Percentiles rank a stretch among this genome's conserved stretches.
phyloP scores from a whole-genome alignment of 2,113 vertebrate species.

The Sturnira hondurensis region DNA sequence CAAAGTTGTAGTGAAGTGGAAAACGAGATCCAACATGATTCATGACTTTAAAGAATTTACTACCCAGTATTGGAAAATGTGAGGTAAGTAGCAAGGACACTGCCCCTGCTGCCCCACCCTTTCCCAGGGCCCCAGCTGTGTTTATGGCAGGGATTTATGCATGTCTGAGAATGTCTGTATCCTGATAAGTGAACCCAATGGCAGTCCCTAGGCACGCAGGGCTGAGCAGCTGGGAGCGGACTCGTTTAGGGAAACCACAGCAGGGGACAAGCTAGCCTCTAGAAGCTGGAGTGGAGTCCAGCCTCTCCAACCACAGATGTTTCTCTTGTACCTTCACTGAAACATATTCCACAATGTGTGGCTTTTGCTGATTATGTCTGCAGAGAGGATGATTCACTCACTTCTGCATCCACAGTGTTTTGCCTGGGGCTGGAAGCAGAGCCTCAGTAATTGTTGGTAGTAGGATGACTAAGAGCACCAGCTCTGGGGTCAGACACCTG shows the following conservation, averaged over 20 bases:
- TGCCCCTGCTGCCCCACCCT: fast-evolving
- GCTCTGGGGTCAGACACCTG: neutral
- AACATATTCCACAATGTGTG: neutral
- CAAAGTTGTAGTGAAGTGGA: neutral
- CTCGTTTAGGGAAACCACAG: neutral
- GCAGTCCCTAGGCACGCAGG: neutral
- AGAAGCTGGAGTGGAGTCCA: neutral
- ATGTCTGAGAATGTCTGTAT: neutral
- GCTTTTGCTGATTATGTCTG: neutral
- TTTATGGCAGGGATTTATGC: neutral
- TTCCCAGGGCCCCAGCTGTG: neutral
- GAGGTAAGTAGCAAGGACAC: neutral
- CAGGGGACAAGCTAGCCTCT: neutral
- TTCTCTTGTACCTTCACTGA: neutral
- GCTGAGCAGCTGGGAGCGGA: neutral
- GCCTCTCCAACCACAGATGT: neutral
- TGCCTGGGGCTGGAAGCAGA: neutral
- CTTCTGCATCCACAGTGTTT: neutral
- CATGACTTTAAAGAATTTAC: neutral
- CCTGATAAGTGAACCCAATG: neutral
- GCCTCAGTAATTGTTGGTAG: neutral
- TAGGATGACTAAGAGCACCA: neutral
- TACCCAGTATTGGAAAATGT: neutral
- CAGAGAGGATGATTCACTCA: neutral
- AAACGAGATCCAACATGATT: neutral